Evolutionary conservation across 2,888 invertebrate genomes (phyloP).

Genomic region (Craniophora ligustri): DNA sequence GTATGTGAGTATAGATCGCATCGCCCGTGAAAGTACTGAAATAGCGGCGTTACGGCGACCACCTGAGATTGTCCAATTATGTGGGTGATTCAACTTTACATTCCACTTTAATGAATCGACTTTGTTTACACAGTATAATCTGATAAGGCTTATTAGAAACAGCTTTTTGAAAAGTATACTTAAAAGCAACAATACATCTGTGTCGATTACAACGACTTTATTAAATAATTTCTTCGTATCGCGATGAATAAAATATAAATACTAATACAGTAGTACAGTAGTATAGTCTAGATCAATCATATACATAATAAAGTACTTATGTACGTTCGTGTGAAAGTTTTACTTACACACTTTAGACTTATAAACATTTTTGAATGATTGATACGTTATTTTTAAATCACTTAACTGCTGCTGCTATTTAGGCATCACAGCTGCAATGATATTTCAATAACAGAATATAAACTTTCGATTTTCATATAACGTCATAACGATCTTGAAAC

Average conservation of each 20-base stretch:
- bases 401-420: slow-evolving; percentile 3
- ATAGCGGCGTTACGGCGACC: slow-evolving; percentile 61
- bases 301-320: no score
- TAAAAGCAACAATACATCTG: no score
- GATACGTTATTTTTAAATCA: slow-evolving; percentile 9
- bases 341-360: no score
- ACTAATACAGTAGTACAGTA: no score
- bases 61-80: slow-evolving; percentile 70
- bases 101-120: slow-evolving; percentile 57
- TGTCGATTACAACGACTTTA: no score
- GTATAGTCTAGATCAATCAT: no score
- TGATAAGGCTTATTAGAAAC: slow-evolving; percentile 15
- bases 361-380: background rate
- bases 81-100: slow-evolving; percentile 64
- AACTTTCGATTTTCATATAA: slow-evolving; percentile 3
- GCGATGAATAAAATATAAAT: no score
- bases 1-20: slow-evolving; percentile 28
- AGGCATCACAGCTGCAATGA: slow-evolving; percentile 24
- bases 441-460: slow-evolving; percentile 21
- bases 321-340: no score
- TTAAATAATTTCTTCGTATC: no score
- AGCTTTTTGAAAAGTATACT: background rate
- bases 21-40: slow-evolving; percentile 58
- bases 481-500: slow-evolving; percentile 32
- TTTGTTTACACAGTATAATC: slow-evolving; percentile 52